A percentile compares a stretch with the other conserved stretches of the same genome.
These are phyloP conservation scores for Cercocebus atys DNA, from an alignment of 2,113 vertebrate genomes.

Conservation along the genomic window DNA sequence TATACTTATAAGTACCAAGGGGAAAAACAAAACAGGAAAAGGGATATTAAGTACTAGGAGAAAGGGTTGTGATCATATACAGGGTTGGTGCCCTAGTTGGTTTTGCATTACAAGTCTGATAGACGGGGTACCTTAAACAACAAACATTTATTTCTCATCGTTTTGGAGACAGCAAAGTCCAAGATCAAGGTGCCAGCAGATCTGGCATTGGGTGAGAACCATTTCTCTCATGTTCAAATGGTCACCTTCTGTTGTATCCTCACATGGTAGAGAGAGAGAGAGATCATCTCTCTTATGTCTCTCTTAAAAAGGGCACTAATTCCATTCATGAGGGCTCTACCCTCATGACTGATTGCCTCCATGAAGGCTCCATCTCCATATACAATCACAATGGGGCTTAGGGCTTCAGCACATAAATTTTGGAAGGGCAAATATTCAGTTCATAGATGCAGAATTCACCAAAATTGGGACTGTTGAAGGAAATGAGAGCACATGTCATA, in stretches of 20 bases:
- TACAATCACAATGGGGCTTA: neutral
- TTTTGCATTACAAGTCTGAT: neutral
- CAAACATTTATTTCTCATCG: neutral
- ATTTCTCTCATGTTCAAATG: neutral
- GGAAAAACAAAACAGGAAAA: neutral
- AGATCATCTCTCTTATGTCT: neutral
- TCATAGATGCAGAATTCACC: neutral
- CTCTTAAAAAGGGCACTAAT: neutral
- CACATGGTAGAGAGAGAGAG: neutral
- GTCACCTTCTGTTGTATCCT: neutral
- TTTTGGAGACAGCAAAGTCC: neutral
- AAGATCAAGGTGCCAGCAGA: neutral
- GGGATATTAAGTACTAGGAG: neutral
- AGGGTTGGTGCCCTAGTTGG: neutral
- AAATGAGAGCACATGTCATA: neutral
- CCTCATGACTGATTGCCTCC: neutral
- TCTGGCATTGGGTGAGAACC: neutral
- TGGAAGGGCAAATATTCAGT: neutral
- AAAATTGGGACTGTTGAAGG: neutral
- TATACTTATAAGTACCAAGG: neutral
- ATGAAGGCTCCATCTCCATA: neutral
- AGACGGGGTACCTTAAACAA: neutral
- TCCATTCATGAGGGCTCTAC: neutral
- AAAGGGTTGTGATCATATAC: neutral
- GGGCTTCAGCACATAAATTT: neutral